phyloP scores from a whole-genome alignment of 2,888 invertebrate genomes.

The Nemoura dubitans region DNA sequence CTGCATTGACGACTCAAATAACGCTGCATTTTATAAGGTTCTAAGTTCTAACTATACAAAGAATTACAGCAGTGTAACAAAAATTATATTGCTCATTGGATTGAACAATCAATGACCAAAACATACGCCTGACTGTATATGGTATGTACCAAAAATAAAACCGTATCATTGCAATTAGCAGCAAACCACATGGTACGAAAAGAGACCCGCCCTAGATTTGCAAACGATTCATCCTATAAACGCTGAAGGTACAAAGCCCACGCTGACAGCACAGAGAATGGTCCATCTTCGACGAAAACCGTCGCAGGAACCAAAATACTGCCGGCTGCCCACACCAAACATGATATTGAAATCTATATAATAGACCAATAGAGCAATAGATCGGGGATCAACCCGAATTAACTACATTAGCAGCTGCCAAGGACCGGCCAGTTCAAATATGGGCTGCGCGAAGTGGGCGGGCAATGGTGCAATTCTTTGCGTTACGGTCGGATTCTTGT shows the following conservation, averaged over 20 bases:
- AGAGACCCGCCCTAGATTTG: background rate
- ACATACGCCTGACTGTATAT: no score
- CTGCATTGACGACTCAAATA: no score
- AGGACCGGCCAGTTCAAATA: background rate
- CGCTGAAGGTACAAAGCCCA: background rate
- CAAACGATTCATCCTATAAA: background rate
- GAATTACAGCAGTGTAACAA: no score
- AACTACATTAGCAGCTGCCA: background rate
- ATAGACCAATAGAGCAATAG: background rate
- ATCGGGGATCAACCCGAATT: background rate
- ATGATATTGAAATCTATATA: background rate
- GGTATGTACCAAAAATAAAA: no score
- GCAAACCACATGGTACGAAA: no score
- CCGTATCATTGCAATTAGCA: no score
- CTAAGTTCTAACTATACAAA: no score
- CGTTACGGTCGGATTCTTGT: background rate
- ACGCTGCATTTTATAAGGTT: no score
- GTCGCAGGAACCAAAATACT: background rate
- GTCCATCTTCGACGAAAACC: background rate
- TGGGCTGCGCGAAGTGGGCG: background rate
- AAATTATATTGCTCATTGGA: no score
- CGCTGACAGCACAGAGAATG: background rate
- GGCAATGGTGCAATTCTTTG: background rate
- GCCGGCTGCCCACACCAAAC: background rate
- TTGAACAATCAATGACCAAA: no score